A percentile compares a stretch with the other conserved stretches of the same genome.
Evolutionary conservation across 2,888 invertebrate species (phyloP).

Genomic region (Lordiphosa andalusiaca): DNA sequence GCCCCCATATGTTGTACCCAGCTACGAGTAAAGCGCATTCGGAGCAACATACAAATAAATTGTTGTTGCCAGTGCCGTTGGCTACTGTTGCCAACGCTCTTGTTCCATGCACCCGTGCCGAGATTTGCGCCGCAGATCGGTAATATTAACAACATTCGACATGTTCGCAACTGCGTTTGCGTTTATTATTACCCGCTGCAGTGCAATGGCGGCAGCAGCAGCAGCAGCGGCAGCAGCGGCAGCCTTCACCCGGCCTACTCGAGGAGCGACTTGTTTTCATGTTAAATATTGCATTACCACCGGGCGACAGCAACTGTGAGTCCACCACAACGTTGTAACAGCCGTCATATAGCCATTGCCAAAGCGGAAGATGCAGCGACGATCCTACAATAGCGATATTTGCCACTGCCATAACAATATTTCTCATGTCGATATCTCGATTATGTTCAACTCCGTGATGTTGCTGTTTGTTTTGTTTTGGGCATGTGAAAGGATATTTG

Average conservation of each 20-base stretch:
- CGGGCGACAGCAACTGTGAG: constrained; percentile 25
- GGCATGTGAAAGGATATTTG: too few species aligned
- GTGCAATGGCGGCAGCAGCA: constrained; percentile 20
- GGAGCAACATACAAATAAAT: constrained; percentile 64
- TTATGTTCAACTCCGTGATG: too few species aligned
- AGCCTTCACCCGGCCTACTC: constrained; percentile 13
- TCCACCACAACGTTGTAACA: constrained; percentile 24
- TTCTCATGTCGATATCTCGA: too few species aligned
- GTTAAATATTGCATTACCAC: constrained; percentile 51
- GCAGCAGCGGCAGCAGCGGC: constrained; percentile 23
- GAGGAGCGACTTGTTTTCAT: constrained; percentile 43
- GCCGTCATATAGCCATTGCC: constrained; percentile 28
- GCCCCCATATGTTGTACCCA: too few species aligned
- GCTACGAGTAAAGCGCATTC: constrained; percentile 61
- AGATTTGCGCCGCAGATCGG: constrained; percentile 66
- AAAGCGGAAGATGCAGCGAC: constrained; percentile 7
- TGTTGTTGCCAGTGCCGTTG: constrained; percentile 41
- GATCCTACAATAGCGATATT: too few species aligned
- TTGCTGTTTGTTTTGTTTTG: too few species aligned
- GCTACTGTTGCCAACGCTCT: constrained; percentile 23
- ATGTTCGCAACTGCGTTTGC: constrained; percentile 59
- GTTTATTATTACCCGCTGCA: constrained; percentile 31
- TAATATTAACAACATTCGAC: constrained; percentile 74
- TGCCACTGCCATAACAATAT: too few species aligned
- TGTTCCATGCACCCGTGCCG: constrained; percentile 22